Conservation (phyloP, 2,888 invertebrate genomes). For the Acleris laterana region DNA sequence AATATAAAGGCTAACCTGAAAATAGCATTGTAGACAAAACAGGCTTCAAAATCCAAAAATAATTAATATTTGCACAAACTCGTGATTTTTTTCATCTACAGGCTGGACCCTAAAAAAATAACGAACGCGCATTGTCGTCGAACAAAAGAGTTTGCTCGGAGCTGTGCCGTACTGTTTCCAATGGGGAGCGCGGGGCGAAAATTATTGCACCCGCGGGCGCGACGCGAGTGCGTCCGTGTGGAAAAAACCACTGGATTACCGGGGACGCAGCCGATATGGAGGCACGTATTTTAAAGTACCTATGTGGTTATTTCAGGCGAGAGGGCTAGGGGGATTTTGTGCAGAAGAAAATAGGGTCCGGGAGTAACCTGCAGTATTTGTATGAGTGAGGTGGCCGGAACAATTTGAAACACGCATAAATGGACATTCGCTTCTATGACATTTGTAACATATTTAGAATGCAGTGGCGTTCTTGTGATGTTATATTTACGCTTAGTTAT, state of each 20-base stretch:
- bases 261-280: constrained; percentile 1
- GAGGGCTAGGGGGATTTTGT: too few relatives aligned
- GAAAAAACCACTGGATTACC: constrained; percentile 48
- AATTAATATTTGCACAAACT: constrained; percentile 24
- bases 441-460: too few relatives aligned
- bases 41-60: not conserved
- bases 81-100: constrained; percentile 2
- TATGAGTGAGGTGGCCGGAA: too few relatives aligned
- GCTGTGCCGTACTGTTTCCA: constrained; percentile 32
- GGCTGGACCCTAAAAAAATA: constrained; percentile 40
- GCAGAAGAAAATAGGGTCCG: too few relatives aligned
- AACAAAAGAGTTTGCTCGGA: constrained; percentile 39
- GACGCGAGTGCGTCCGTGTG: constrained; percentile 54
- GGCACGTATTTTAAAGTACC: not conserved
- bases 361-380: too few relatives aligned
- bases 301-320: too few relatives aligned
- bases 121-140: constrained; percentile 53
- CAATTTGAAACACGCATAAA: too few relatives aligned
- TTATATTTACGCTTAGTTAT: too few relatives aligned
- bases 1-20: too few relatives aligned
- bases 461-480: too few relatives aligned
- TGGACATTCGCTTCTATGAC: too few relatives aligned
- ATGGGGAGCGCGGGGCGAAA: constrained; percentile 69
- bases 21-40: too few relatives aligned
- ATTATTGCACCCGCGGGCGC: constrained; percentile 81